Percentiles rank a stretch among this genome's conserved stretches.
These are phyloP conservation scores for Chunga burmeisteri DNA, from an alignment of 2,113 vertebrate genomes.

Conservation along the genomic window DNA sequence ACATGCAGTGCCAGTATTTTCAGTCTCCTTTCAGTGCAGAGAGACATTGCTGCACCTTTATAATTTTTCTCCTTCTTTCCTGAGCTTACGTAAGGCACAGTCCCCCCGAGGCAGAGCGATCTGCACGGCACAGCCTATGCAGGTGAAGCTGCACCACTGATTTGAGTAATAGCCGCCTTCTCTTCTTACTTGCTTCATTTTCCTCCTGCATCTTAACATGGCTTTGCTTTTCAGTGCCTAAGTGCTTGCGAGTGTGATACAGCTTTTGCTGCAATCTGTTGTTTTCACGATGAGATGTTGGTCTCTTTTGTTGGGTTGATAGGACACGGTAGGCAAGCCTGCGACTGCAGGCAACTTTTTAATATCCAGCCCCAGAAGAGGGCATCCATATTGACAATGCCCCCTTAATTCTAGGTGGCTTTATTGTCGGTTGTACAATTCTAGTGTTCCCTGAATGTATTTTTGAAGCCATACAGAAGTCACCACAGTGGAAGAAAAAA, in stretches of 20 bases:
- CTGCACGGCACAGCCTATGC: not conserved
- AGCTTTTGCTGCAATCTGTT: not conserved
- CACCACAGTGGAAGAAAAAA: not conserved
- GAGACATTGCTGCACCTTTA: not conserved
- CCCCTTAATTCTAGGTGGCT: not conserved
- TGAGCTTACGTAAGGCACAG: not conserved
- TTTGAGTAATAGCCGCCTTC: not conserved
- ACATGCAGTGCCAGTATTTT: not conserved
- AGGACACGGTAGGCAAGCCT: not conserved
- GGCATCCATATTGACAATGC: not conserved
- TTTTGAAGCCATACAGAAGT: not conserved
- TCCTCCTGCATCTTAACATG: not conserved
- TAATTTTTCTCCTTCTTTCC: not conserved
- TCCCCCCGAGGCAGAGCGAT: not conserved
- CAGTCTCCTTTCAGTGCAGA: not conserved
- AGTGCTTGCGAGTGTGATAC: accelerated
- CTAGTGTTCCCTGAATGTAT: not conserved
- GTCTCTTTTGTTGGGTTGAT: not conserved
- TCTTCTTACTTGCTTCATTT: not conserved
- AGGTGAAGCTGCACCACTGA: not conserved
- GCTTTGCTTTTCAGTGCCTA: not conserved
- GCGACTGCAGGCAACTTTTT: not conserved
- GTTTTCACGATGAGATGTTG: not conserved
- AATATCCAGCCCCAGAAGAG: not conserved
- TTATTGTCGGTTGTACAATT: not conserved